Base-by-base conservation (phyloP, 2,797 vertebrate genomes). In the Macropodus opercularis region DNA sequence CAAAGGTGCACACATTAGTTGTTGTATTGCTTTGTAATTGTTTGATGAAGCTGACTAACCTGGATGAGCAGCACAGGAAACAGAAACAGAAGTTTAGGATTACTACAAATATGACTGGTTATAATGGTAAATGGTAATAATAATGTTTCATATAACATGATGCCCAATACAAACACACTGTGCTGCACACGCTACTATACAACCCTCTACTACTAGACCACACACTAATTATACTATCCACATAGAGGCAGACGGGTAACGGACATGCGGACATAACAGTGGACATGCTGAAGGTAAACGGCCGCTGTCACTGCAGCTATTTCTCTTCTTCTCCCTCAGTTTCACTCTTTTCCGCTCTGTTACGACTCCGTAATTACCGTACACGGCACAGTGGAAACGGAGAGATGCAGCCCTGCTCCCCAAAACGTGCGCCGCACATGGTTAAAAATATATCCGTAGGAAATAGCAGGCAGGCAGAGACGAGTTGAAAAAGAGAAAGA, bases 321-420 rank as follows among this genome's bases (percentile, higher is more conserved):
- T 19, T 56, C 32, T 44, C 31, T 21, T 13, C 0, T 34, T 60
- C 31, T 54, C 36, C 38, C 63, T 48, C 39, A 17, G 1, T 52
- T 63, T 63, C 64, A 39, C 55, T 58, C 47, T 63, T 34, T 56
- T 31, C 40, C 60, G 58, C n/a, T n/a, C n/a, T 59, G 41, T n/a
- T 65, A 65, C 35, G 72, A 64, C 69, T 79, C 79, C 86, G 89
- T 91, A 91, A 92, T 90, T 87, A 88, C 83, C 77, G 75, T 80
- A 72, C 78, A 75, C 69, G 76, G 72, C 63, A 66, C 75, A 38
- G 75, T 38, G 60, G 64, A 71, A 71, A 77, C 75, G 59, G 68
- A 70, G 72, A 66, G 73, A 73, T 69, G 73, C 44, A 7, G 61
- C 46, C 70, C 55, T 51, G 47, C 76, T 78, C 81, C 67, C 56